phyloP scores from a whole-genome alignment of 2,888 invertebrate species.

The Ernsta delagoae region DNA sequence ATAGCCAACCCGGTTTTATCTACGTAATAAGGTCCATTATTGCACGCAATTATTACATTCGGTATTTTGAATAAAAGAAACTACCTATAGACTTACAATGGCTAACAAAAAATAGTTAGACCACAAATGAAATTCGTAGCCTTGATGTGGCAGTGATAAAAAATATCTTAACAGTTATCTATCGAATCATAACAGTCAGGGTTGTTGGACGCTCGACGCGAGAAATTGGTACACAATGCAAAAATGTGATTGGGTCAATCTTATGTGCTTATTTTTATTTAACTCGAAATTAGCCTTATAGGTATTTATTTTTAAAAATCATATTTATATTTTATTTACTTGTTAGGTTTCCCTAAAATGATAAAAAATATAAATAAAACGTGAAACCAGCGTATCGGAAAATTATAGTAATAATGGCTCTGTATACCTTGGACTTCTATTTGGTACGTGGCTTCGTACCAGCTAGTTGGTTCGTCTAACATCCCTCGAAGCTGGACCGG shows the following conservation, averaged over 20 bases:
- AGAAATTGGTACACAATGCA: neutral
- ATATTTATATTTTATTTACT: too few species aligned
- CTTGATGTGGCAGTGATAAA: conserved; percentile 69
- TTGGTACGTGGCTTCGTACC: neutral
- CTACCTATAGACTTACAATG: neutral
- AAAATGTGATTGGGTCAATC: neutral
- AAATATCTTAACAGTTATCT: conserved; percentile 80
- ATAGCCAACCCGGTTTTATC: too few species aligned
- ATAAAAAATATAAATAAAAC: too few species aligned
- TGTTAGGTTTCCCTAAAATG: too few species aligned
- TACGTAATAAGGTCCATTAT: too few species aligned
- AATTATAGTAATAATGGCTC: too few species aligned
- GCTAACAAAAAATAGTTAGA: conserved; percentile 20
- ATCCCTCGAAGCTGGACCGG: conserved; percentile 61
- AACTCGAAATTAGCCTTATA: neutral
- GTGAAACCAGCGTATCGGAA: neutral
- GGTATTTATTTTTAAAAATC: too few species aligned
- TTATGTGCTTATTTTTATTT: neutral
- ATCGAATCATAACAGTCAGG: conserved; percentile 78
- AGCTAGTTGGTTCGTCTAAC: neutral
- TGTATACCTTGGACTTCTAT: too few species aligned
- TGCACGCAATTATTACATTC: neutral
- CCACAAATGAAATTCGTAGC: conserved; percentile 72
- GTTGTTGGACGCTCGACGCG: neutral
- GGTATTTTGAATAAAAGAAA: neutral